These are phyloP conservation scores for Ploceus nigricollis DNA, from an alignment of 2,113 vertebrate species.

Conservation along the genomic window DNA sequence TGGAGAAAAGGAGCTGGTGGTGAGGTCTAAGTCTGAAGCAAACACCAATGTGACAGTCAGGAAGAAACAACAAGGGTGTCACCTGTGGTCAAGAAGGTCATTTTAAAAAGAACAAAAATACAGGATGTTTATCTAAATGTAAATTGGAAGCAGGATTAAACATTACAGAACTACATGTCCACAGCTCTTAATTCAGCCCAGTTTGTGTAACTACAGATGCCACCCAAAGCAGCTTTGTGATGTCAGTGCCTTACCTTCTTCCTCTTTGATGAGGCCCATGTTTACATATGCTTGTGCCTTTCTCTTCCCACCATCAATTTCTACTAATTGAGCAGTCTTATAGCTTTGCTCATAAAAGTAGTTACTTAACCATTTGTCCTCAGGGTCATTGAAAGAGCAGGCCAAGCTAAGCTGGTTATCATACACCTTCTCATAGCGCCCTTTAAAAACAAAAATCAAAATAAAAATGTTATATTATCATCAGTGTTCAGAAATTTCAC, in stretches of 20 bases:
- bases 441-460: constrained; percentile 49
- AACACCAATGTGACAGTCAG: neutral
- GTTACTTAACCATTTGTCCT: constrained; percentile 79
- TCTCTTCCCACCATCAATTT: constrained; percentile 74
- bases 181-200: neutral
- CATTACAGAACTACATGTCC: neutral
- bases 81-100: neutral
- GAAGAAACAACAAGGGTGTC: neutral
- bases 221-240: neutral
- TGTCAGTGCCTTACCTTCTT: constrained; percentile 70
- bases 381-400: constrained; percentile 74
- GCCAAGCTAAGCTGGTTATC: constrained; percentile 77
- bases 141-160: neutral
- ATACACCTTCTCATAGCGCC: constrained; percentile 74
- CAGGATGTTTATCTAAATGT: neutral
- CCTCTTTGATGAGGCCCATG: constrained; percentile 75
- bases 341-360: constrained; percentile 80
- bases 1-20: neutral
- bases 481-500: neutral
- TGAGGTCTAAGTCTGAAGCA: neutral
- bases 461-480: neutral
- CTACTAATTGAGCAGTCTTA: constrained; percentile 68
- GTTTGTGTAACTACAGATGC: neutral
- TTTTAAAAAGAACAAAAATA: neutral
- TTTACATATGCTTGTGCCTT: constrained; percentile 74